These are phyloP conservation scores for Lepidothrix coronata DNA, from an alignment of 2,113 vertebrate genomes.

Conservation along the genomic window DNA sequence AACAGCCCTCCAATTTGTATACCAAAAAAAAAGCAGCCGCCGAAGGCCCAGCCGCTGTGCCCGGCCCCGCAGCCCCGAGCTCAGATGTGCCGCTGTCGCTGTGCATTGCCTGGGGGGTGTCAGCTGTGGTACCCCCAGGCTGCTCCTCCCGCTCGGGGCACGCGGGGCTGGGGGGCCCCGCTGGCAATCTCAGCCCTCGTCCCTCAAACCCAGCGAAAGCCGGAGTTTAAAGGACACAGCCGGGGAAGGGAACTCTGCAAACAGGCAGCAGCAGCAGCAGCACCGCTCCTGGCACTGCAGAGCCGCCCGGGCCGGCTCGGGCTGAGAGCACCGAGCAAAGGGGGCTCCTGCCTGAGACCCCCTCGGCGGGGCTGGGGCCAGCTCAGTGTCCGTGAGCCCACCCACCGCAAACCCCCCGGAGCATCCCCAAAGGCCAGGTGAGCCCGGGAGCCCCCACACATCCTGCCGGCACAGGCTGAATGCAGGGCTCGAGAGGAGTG, in stretches of 20 bases:
- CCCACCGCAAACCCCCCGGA: rapidly evolving
- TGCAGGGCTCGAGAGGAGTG: background rate
- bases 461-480: rapidly evolving
- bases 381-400: background rate
- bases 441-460: rapidly evolving
- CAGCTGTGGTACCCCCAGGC: constrained; percentile 68
- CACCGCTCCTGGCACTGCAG: rapidly evolving
- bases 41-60: background rate
- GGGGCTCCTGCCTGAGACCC: rapidly evolving
- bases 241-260: background rate
- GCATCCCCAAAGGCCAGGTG: rapidly evolving
- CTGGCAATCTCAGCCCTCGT: background rate
- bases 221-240: background rate
- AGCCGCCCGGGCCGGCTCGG: rapidly evolving
- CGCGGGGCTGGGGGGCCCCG: background rate
- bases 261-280: background rate
- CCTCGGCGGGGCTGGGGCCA: background rate
- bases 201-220: background rate
- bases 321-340: rapidly evolving
- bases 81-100: background rate
- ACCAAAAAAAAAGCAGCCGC: background rate
- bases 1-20: background rate
- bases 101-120: constrained; percentile 52
- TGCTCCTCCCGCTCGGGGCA: background rate
- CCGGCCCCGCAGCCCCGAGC: background rate